phyloP scores from a whole-genome alignment of 2,888 invertebrate genomes.

The Strigamia crassipes region DNA sequence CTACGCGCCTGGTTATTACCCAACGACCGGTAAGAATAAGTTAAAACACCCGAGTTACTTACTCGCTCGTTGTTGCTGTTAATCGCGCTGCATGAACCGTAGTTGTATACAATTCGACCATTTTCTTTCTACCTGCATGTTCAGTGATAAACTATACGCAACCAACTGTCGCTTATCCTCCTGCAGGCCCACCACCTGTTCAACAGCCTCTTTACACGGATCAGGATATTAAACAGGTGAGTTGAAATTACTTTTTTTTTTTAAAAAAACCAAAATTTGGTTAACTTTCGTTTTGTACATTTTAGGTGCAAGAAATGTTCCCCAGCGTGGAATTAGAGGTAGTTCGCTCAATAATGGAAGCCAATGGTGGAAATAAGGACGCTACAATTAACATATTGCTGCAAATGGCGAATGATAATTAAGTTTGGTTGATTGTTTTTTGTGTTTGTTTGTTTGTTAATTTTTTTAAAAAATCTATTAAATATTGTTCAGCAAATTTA shows the following conservation, averaged over 20 bases:
- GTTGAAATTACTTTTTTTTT: neutral
- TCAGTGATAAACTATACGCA: slow-evolving; percentile 4
- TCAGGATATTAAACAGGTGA: slow-evolving; percentile 69
- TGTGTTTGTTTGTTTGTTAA: no score
- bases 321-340: slow-evolving; percentile 92
- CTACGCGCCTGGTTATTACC: slow-evolving; percentile 41
- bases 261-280: neutral
- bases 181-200: neutral
- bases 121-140: slow-evolving; percentile 16
- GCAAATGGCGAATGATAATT: slow-evolving; percentile 67
- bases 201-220: slow-evolving; percentile 56
- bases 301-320: slow-evolving; percentile 93
- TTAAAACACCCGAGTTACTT: neutral
- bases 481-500: no score
- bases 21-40: slow-evolving; percentile 12
- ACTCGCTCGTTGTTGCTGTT: neutral
- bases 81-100: no score
- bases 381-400: slow-evolving; percentile 86
- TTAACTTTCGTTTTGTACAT: slow-evolving; percentile 51
- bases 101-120: no score
- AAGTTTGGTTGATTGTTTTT: neutral
- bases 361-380: slow-evolving; percentile 86
- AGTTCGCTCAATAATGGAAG: slow-evolving; percentile 85
- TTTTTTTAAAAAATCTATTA: no score
- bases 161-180: slow-evolving; percentile 22